Conservation (phyloP, 2,888 invertebrate species). For the Cataglyphis livida region DNA sequence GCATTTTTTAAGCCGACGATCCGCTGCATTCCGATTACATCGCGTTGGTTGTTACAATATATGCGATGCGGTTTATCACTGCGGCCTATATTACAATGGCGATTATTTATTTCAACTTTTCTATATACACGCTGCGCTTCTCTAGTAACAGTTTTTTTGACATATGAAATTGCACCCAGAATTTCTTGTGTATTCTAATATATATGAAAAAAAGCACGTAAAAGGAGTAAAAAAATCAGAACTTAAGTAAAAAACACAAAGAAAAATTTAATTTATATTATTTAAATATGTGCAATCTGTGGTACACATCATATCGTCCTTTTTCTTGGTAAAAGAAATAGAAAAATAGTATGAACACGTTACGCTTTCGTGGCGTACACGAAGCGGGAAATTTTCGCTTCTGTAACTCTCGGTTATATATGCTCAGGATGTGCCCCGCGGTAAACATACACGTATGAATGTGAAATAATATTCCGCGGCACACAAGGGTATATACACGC, state of each 20-base stretch:
- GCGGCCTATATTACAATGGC: slow-evolving; percentile 24
- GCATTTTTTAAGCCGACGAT: slow-evolving; percentile 37
- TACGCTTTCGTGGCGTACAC: slow-evolving; percentile 24
- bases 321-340: neutral
- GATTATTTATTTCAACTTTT: slow-evolving; percentile 44
- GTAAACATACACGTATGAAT: slow-evolving; percentile 38
- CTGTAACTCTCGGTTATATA: slow-evolving; percentile 47
- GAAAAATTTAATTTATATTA: slow-evolving; percentile 33
- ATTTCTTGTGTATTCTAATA: neutral
- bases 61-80: slow-evolving; percentile 30
- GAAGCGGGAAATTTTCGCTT: slow-evolving; percentile 47
- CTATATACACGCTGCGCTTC: neutral
- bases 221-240: slow-evolving; percentile 29
- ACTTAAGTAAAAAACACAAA: neutral
- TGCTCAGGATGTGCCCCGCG: slow-evolving; percentile 22
- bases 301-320: slow-evolving; percentile 4
- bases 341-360: slow-evolving; percentile 25
- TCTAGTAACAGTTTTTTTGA: neutral
- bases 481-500: neutral
- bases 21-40: slow-evolving; percentile 29
- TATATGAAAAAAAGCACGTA: neutral
- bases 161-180: neutral
- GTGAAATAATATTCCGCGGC: slow-evolving; percentile 31
- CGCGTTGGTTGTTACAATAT: slow-evolving; percentile 20
- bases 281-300: slow-evolving; percentile 52